These are phyloP conservation scores for Petrocephalus microphthalmus DNA, from an alignment of 2,113 vertebrate genomes.

Conservation along the genomic window DNA sequence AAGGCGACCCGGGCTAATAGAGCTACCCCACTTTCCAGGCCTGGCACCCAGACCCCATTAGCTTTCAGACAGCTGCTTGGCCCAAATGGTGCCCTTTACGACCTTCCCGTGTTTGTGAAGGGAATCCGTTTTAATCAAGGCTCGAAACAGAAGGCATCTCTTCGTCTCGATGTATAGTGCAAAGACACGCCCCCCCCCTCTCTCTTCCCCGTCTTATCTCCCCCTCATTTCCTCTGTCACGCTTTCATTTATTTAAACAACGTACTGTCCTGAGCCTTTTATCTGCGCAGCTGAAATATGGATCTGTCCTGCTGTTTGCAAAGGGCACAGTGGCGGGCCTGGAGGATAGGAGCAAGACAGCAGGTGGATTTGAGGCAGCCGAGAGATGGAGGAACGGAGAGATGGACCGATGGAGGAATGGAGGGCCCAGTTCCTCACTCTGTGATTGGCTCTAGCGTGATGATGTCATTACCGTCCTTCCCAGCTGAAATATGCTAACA, in stretches of 20 bases:
- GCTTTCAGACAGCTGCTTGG: neutral
- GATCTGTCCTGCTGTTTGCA: constrained; percentile 15
- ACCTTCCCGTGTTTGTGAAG: neutral
- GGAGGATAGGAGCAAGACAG: neutral
- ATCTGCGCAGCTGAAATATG: constrained; percentile 24
- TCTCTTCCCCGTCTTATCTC: neutral
- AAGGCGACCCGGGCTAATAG: neutral
- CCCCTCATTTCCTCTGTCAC: neutral
- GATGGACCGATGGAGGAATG: constrained; percentile 13
- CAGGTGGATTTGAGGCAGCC: neutral
- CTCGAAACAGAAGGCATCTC: constrained; percentile 17
- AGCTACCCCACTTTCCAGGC: neutral
- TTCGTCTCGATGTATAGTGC: constrained; percentile 23
- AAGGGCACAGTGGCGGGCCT: neutral
- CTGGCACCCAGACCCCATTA: neutral
- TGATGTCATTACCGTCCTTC: constrained; percentile 23
- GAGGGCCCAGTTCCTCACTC: constrained; percentile 36
- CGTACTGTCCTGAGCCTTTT: constrained; percentile 33
- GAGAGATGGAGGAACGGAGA: constrained; percentile 25
- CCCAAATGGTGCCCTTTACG: neutral
- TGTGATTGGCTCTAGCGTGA: constrained; percentile 25
- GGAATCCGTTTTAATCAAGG: neutral
- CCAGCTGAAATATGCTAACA: neutral
- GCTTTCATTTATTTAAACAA: constrained; percentile 29
- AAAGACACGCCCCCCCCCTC: constrained; percentile 22